Evolutionary conservation across 2,797 vertebrate genomes (phyloP).

Genomic region (Kryptolebias ocellatus): DNA sequence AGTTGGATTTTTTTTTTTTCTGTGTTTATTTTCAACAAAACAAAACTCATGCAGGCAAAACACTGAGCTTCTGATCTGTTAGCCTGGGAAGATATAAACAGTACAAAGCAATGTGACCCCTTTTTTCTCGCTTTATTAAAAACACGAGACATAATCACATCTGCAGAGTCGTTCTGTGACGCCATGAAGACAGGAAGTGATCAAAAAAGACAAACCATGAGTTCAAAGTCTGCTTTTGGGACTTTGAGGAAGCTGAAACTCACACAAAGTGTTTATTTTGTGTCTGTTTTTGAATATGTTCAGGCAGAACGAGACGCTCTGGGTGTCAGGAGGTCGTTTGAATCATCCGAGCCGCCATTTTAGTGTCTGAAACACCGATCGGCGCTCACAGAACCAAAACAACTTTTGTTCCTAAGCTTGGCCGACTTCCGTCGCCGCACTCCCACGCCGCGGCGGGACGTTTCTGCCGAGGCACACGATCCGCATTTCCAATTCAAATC

Average conservation of each 20-base stretch:
- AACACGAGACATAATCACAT: background rate
- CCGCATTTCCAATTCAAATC: conserved; percentile 70
- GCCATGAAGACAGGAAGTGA: too few species aligned
- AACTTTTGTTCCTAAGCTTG: too few species aligned
- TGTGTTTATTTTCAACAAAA: conserved; percentile 28
- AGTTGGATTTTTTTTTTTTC: background rate
- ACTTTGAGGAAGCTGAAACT: conserved; percentile 21
- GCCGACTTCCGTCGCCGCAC: too few species aligned
- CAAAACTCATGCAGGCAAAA: conserved; percentile 24
- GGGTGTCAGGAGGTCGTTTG: conserved; percentile 25
- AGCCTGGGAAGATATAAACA: background rate
- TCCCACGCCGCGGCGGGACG: background rate
- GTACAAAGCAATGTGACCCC: background rate
- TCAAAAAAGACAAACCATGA: background rate
- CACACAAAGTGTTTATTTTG: conserved; percentile 3
- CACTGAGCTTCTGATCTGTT: background rate
- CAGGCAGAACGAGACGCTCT: conserved; percentile 21
- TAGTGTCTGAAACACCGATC: too few species aligned
- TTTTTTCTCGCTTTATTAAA: background rate
- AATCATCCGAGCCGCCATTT: conserved; percentile 13
- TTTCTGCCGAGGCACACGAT: conserved; percentile 30
- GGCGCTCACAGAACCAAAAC: too few species aligned
- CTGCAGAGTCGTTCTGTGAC: background rate
- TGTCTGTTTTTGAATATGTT: conserved; percentile 24
- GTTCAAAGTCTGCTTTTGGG: background rate